Evolutionary conservation across 2,113 vertebrate species (phyloP), one percentile per base, ranked within the genome.

Genomic region (Coturnix japonica): DNA sequence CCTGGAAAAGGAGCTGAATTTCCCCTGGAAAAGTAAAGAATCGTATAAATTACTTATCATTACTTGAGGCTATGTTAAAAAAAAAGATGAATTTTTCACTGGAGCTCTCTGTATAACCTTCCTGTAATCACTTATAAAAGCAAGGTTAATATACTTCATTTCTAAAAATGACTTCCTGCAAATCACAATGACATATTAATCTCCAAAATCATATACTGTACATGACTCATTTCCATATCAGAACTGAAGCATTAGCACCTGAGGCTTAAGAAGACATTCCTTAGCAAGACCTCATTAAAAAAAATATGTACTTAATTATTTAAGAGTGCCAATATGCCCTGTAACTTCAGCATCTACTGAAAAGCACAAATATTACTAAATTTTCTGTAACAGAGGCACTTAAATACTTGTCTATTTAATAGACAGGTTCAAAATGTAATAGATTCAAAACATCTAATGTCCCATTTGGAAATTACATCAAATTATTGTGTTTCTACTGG

Each of bases 1-100:
- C 28, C 56, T 91, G 86, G 88, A 96, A 96, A 95, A 92, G 94
- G 91, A 96, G 95, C 54, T 89, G 60, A 82, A 89, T 91, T 91
- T 94, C 81, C 94, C 91, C 91, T 75, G 74, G 84, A 89, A 95
- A 89, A 94, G 87, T 79, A 94, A 92, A 86, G 57, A 90, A 76
- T 7, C 53, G 13, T 7, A 18, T 71, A 75, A 61, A 64, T 80
- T 41, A 69, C 10, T 91, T 56, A 82, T 63, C 49, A 77, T 80
- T 87, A 92, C 13, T 89, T 79, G 25, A 89, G 23, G 41, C 33
- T 89, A 82, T 23, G 51, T 87, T 63, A 79, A 73, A 91, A 91
- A 90, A 44, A 43, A 57, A 59, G 9, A 74, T 4, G 37, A 1
- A 72, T 63, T 91, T 85, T 87, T 87, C 60, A 82, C 9, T 70